These are phyloP conservation scores for Lymantria monacha DNA, from an alignment of 2,888 invertebrate species.

Conservation along the genomic window DNA sequence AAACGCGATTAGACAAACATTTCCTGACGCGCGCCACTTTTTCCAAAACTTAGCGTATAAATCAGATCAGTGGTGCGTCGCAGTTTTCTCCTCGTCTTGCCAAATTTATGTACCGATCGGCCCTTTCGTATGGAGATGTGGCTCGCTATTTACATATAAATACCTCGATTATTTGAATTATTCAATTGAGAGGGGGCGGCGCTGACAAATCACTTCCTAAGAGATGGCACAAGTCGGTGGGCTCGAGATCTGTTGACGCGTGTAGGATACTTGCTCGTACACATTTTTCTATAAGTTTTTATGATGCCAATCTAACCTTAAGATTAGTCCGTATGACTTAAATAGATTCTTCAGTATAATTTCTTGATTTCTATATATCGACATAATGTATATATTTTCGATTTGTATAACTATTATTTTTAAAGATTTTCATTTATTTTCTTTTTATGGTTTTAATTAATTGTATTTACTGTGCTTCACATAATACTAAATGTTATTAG, in stretches of 20 bases:
- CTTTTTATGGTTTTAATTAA: too few species aligned
- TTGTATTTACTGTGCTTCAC: too few species aligned
- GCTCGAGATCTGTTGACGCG: conserved; percentile 69
- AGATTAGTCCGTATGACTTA: conserved; percentile 30
- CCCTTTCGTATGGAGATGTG: conserved; percentile 82
- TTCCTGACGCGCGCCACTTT: conserved; percentile 79
- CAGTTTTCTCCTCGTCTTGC: conserved; percentile 80
- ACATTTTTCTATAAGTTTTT: conserved; percentile 46
- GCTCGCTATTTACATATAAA: conserved; percentile 82
- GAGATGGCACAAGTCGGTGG: conserved; percentile 76
- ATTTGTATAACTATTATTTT: too few species aligned
- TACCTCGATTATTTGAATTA: conserved; percentile 83
- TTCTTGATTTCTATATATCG: conserved; percentile 27
- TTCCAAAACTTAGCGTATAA: conserved; percentile 79
- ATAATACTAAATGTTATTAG: too few species aligned
- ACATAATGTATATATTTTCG: too few species aligned
- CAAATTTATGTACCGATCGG: conserved; percentile 82
- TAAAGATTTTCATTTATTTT: too few species aligned
- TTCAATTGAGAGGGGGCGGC: conserved; percentile 82
- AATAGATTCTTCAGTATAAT: conserved; percentile 28
- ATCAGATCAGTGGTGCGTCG: conserved; percentile 80
- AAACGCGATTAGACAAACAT: conserved; percentile 81
- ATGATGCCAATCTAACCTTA: conserved; percentile 37
- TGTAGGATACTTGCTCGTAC: conserved; percentile 45
- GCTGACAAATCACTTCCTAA: conserved; percentile 82